Evolutionary conservation across 1,140 invertebrate genomes (phyloP).

Genomic region (Bradysia coprophila): DNA sequence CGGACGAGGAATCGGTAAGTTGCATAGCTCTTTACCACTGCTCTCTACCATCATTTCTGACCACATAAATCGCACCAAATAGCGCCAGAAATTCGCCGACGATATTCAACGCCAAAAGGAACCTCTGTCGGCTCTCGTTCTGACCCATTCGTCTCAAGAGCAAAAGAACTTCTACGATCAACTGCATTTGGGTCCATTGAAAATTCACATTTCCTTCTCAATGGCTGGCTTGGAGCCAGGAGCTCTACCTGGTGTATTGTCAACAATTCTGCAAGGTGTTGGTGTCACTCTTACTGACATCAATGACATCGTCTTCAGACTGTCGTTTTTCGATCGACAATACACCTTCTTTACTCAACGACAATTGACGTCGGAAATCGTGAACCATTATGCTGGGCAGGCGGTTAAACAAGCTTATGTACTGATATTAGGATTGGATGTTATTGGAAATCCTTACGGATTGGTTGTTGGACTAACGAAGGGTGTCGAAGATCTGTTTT

Average conservation of each 20-base stretch:
- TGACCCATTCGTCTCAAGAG: conserved; percentile 35
- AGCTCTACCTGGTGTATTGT: conserved; percentile 43
- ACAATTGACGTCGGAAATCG: conserved; percentile 67
- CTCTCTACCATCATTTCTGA: background rate
- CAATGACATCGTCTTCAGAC: conserved; percentile 95
- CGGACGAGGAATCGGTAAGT: conserved; percentile 43
- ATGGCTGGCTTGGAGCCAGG: conserved; percentile 32
- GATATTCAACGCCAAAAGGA: conserved; percentile 40
- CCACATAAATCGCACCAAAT: conserved; percentile 20
- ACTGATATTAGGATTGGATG: conserved; percentile 90
- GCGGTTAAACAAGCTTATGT: conserved; percentile 92
- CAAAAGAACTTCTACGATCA: conserved; percentile 92
- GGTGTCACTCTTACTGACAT: conserved; percentile 93
- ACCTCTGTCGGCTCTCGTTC: conserved; percentile 42
- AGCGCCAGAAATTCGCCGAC: conserved; percentile 21
- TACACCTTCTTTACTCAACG: conserved; percentile 75
- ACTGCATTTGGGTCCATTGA: conserved; percentile 90
- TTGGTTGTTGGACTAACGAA: conserved; percentile 82
- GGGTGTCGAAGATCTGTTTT: conserved; percentile 94
- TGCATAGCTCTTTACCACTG: background rate
- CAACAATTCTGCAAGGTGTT: conserved; percentile 79
- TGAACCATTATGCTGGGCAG: conserved; percentile 77
- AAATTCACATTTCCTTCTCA: conserved; percentile 57
- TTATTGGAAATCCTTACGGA: conserved; percentile 96
- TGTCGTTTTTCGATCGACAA: conserved; percentile 88